A percentile compares a stretch with the other conserved stretches of the same genome.
Evolutionary conservation across 2,113 vertebrate genomes (phyloP).

Genomic region (Hylia prasina): DNA sequence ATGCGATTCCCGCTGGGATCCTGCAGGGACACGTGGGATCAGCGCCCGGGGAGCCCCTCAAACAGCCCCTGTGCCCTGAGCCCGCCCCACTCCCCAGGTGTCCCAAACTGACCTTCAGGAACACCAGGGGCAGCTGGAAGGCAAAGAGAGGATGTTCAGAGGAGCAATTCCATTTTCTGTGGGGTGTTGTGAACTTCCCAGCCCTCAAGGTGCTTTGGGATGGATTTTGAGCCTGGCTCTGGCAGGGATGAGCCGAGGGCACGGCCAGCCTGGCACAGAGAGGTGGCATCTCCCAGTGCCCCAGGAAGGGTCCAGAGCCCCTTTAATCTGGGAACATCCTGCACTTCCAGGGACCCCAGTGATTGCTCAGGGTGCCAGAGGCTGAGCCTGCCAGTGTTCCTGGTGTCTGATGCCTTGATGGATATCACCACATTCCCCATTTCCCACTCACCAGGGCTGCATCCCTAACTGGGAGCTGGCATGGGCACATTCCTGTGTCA

Average conservation of each 20-base stretch:
- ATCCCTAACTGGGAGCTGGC: neutral
- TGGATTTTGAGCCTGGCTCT: neutral
- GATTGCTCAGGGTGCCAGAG: neutral
- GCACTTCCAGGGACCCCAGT: neutral
- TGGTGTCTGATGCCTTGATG: too few species aligned
- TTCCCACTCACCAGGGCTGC: neutral
- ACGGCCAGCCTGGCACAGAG: neutral
- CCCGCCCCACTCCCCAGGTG: neutral
- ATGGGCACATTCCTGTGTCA: neutral
- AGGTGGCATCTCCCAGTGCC: neutral
- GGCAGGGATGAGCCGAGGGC: neutral
- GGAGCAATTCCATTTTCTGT: neutral
- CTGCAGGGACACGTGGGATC: fast-evolving
- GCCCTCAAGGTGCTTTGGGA: neutral
- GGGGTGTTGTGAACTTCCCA: neutral
- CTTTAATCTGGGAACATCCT: neutral
- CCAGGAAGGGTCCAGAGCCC: neutral
- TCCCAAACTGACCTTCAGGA: slow-evolving; percentile 43
- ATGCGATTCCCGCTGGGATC: slow-evolving; percentile 3
- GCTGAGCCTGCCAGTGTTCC: neutral
- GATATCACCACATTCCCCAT: neutral
- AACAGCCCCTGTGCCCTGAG: neutral
- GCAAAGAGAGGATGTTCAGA: slow-evolving; percentile 1
- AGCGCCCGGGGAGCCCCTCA: fast-evolving
- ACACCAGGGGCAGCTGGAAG: slow-evolving; percentile 31